Percentiles rank a stretch among this genome's conserved stretches.
Evolutionary conservation across 2,888 invertebrate species (phyloP).

Genomic region (Pterobdella sp.): DNA sequence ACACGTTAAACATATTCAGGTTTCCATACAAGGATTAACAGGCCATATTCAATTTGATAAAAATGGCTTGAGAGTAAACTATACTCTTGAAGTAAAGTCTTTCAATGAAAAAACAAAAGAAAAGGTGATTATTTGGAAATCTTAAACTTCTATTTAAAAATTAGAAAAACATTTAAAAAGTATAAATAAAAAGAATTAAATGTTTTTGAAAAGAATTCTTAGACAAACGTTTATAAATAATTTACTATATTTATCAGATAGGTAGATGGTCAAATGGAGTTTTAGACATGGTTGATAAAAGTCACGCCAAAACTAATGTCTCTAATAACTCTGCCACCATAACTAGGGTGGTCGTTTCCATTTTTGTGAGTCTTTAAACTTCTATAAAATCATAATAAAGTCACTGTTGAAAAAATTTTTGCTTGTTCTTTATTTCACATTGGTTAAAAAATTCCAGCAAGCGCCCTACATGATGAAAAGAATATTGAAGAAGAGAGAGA

Average conservation of each 20-base stretch:
- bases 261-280: background rate
- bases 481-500: constrained; percentile 19
- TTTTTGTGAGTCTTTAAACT: constrained; percentile 15
- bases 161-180: background rate
- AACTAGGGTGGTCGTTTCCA: constrained; percentile 24
- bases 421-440: background rate
- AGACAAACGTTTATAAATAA: no score
- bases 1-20: background rate
- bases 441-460: background rate
- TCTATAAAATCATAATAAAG: background rate
- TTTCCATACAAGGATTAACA: background rate
- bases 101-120: background rate
- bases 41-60: background rate
- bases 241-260: background rate
- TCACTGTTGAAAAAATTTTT: background rate
- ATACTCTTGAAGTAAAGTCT: background rate
- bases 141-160: background rate
- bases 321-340: background rate
- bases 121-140: background rate
- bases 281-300: background rate
- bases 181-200: background rate
- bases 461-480: constrained; percentile 12
- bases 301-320: background rate
- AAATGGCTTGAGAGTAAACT: background rate
- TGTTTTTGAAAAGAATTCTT: background rate